Percentiles rank a stretch among this genome's conserved stretches.
Conservation (phyloP, 2,113 vertebrate species). For the Rhinopomastus cyanomelas region DNA sequence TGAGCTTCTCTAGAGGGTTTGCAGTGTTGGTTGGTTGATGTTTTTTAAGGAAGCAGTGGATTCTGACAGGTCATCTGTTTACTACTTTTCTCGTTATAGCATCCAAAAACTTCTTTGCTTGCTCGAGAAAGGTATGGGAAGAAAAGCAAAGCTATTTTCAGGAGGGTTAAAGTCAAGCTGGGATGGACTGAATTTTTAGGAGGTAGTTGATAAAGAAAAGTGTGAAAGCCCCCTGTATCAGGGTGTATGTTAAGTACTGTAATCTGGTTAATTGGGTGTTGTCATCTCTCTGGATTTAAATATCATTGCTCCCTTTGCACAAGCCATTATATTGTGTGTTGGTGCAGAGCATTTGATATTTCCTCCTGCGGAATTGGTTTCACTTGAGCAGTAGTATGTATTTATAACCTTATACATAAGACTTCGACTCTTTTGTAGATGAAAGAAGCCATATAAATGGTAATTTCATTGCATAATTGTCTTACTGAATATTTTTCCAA, state of each 20-base stretch:
- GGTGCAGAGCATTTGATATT: not conserved
- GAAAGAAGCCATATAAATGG: slow-evolving; percentile 23
- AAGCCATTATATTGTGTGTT: not conserved
- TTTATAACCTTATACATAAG: not conserved
- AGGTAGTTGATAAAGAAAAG: not conserved
- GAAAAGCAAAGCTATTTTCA: not conserved
- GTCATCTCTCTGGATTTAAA: not conserved
- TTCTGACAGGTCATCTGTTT: not conserved
- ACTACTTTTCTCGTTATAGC: not conserved
- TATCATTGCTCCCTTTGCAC: fast-evolving
- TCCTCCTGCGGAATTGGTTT: not conserved
- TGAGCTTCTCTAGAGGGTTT: not conserved
- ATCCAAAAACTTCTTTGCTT: not conserved
- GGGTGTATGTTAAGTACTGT: not conserved
- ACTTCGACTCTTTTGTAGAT: not conserved
- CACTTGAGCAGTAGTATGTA: not conserved
- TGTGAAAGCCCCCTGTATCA: not conserved
- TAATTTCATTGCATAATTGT: slow-evolving; percentile 16
- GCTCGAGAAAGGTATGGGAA: not conserved
- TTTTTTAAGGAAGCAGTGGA: not conserved
- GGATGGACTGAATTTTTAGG: not conserved
- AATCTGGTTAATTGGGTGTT: not conserved
- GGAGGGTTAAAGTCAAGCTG: not conserved
- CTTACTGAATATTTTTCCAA: not conserved
- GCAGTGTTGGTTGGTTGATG: not conserved